Evolutionary conservation across 2,888 invertebrate genomes (phyloP), one percentile per base, ranked within the genome.

Genomic region (Drosophila paracracens): DNA sequence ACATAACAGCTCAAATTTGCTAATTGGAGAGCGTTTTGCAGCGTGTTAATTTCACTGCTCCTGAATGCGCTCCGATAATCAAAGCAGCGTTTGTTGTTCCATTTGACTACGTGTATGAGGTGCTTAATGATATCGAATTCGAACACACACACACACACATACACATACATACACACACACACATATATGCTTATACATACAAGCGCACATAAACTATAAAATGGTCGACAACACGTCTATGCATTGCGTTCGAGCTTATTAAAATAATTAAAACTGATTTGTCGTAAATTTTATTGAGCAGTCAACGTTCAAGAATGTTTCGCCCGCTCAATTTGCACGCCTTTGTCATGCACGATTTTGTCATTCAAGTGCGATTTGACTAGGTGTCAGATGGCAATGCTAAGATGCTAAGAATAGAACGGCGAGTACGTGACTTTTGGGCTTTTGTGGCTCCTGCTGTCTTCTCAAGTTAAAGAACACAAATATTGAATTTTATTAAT

Each of bases 251-350:
- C 54, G 62, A 66, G 67, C 80, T 84, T 78, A 82, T 82, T 74
- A 70, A 89, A 84, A 86, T 82, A 86, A 89, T 89, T 82, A 87
- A 86, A 86, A 82, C 79, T 73, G 82, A 78, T 86, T 86, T 72
- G 71, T 51, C 70, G 72, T 73, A 72, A 72, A 70, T 81, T 78
- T 72, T 65, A 74, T 81, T 70, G 57, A 71, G 63, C 61, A 46
- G 54, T 53, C 68, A 56, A 21, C 54, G 56, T 40, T 51, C 29
- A 59, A 38, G 54, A 54, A 66, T 33, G 36, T 59, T 51, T 64
- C 29, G 57, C 36, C 57, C 57, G 2, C 48, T 61, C 66, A 74
- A 73, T 77, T 77, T 50, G 38, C 46, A 70, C 61, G 56, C 60
- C 57, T 61, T 73, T 59, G 58, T 69, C 67, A 70, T 62, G 74